Percentiles rank a stretch among this genome's conserved stretches.
phyloP scores from a whole-genome alignment of 2,113 vertebrate species.

The Gymnarchus niloticus region DNA sequence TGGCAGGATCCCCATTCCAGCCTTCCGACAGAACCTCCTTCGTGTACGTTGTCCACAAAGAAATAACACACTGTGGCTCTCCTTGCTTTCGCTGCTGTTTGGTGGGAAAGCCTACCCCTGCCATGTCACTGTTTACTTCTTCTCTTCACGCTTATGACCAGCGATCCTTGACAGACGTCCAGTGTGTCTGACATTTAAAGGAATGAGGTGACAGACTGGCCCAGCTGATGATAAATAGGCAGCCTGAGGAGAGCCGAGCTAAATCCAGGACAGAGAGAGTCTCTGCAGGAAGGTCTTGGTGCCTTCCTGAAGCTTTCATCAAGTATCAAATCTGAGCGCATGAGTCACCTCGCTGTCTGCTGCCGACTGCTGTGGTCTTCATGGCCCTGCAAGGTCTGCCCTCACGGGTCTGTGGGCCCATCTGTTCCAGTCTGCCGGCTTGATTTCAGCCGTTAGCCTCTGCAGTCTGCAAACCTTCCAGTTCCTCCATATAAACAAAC shows the following conservation, averaged over 20 bases:
- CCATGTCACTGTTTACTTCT: background rate
- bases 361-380: background rate
- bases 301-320: background rate
- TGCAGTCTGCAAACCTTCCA: background rate
- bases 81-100: no score
- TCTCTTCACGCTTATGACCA: background rate
- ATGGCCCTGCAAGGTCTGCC: background rate
- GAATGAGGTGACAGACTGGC: background rate
- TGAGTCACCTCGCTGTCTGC: background rate
- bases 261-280: background rate
- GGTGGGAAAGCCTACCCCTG: no score
- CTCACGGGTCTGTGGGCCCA: background rate
- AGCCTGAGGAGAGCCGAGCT: background rate
- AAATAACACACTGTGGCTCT: no score
- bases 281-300: background rate
- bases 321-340: background rate
- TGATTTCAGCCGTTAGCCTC: background rate
- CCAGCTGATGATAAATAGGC: background rate
- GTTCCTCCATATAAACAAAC: background rate
- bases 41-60: no score
- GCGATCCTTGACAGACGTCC: background rate
- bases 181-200: background rate
- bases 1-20: no score
- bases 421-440: background rate
- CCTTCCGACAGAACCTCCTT: no score